Percentiles rank a stretch among this genome's conserved stretches.
Conservation (phyloP, 2,888 invertebrate species). For the Apomyelois bistriatella region DNA sequence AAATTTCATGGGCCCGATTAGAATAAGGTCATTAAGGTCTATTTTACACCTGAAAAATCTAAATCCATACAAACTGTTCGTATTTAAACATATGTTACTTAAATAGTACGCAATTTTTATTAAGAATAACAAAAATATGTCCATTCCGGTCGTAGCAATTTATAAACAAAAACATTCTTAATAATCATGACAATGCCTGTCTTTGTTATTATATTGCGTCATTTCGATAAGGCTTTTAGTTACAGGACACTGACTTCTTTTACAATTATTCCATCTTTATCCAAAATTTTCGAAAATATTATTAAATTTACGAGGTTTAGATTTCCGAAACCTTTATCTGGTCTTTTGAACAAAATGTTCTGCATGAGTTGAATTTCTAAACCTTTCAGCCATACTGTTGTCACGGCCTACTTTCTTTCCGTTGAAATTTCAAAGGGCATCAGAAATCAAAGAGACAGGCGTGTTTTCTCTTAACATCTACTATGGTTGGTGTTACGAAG, state of each 20-base stretch:
- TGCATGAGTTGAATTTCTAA: not conserved
- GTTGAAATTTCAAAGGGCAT: not conserved
- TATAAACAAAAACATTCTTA: not conserved
- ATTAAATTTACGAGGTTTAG: too few species aligned
- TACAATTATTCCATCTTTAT: too few species aligned
- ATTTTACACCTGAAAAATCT: too few species aligned
- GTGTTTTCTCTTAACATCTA: not conserved
- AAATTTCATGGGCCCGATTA: too few species aligned
- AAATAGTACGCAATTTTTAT: too few species aligned
- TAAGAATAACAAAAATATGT: too few species aligned
- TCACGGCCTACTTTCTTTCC: not conserved
- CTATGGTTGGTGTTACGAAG: too few species aligned
- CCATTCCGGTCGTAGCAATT: not conserved
- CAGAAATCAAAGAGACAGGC: not conserved
- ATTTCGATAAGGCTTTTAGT: not conserved
- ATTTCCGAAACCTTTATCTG: not conserved
- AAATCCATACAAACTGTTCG: too few species aligned
- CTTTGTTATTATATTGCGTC: not conserved
- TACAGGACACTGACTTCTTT: too few species aligned
- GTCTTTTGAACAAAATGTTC: not conserved
- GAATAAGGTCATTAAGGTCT: too few species aligned
- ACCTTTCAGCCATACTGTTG: conserved; percentile 1
- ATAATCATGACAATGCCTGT: not conserved
- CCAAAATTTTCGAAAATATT: too few species aligned
- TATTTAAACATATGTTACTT: too few species aligned